Percentiles rank a stretch among this genome's conserved stretches.
phyloP scores from a whole-genome alignment of 2,888 invertebrate species.

The Hydrotaea cyrtoneurina region DNA sequence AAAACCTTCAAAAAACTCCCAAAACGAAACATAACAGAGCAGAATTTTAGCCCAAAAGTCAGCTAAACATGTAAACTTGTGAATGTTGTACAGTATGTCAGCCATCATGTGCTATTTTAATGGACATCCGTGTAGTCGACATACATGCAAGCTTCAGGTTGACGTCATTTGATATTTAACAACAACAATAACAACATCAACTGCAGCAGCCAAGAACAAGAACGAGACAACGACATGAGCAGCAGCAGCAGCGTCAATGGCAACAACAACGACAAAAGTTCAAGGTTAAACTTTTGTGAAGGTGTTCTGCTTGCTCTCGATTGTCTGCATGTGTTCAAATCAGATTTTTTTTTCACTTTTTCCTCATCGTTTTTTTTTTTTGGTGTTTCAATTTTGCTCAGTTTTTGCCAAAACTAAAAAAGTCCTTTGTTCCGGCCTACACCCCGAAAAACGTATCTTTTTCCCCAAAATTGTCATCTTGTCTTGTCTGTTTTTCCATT shows the following conservation, averaged over 20 bases:
- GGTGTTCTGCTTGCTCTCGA: constrained; percentile 54
- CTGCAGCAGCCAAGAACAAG: constrained; percentile 11
- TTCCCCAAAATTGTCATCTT: constrained; percentile 13
- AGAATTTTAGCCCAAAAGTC: no score
- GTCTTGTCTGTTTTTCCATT: neutral
- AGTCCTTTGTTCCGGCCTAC: neutral
- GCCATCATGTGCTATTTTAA: neutral
- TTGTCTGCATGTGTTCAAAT: constrained; percentile 27
- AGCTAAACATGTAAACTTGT: no score
- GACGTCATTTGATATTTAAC: constrained; percentile 65
- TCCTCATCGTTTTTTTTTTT: constrained; percentile 16
- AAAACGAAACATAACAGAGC: neutral
- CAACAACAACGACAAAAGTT: constrained; percentile 48
- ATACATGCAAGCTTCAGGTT: constrained; percentile 30
- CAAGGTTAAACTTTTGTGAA: constrained; percentile 64
- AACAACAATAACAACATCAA: constrained; percentile 8
- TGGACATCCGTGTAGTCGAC: neutral
- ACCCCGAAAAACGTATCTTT: neutral
- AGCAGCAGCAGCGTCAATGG: neutral
- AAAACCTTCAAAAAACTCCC: neutral
- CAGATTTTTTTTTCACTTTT: constrained; percentile 34
- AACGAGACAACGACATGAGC: neutral
- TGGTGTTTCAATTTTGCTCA: constrained; percentile 32
- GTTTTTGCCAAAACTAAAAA: constrained; percentile 18
- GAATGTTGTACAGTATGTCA: no score